Conservation (phyloP, 2,797 vertebrate genomes). For the Premnoplex brunnescens region DNA sequence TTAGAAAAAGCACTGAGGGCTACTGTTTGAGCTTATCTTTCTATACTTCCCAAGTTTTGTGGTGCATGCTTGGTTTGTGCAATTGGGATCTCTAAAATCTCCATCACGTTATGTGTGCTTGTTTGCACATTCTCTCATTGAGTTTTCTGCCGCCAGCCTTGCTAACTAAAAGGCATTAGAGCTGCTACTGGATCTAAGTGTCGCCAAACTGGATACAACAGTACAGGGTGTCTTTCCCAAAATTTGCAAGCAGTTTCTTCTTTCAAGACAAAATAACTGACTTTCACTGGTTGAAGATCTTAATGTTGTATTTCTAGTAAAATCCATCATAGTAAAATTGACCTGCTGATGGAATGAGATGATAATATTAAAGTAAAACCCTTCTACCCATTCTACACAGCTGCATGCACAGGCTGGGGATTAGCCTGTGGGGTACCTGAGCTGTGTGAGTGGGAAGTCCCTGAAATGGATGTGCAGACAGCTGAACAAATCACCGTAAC, state of each 20-base stretch:
- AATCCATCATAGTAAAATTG: background rate
- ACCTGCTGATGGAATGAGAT: background rate
- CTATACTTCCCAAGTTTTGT: background rate
- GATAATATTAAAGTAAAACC: background rate
- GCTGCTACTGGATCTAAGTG: background rate
- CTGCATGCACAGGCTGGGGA: no score
- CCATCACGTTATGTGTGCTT: rapidly evolving
- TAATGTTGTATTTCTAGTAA: background rate
- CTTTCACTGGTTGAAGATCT: background rate
- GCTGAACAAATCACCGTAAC: background rate
- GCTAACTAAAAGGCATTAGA: background rate
- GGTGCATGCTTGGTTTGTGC: background rate
- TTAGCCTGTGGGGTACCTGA: background rate
- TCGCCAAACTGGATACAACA: background rate
- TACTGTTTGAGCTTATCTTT: background rate
- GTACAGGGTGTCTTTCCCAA: background rate
- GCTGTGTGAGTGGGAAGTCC: background rate
- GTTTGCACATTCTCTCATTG: background rate
- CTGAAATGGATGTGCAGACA: background rate
- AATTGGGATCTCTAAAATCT: background rate
- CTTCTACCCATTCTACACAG: background rate
- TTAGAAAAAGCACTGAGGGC: background rate
- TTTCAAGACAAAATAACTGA: background rate
- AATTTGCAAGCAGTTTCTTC: background rate
- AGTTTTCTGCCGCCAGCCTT: background rate